Conservation (phyloP, 2,113 vertebrate species). For the Scatophagus argus region DNA sequence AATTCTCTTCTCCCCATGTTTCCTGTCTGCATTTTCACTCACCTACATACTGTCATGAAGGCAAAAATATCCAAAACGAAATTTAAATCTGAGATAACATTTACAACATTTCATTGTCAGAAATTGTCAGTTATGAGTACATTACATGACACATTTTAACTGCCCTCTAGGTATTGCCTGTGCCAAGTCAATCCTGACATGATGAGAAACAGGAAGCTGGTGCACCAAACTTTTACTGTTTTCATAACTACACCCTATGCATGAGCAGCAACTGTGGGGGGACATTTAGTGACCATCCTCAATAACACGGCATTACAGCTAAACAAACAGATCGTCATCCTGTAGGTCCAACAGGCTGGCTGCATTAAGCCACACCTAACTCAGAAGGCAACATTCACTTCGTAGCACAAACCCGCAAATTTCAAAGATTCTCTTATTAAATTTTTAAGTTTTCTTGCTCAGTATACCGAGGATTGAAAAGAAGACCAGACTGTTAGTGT, state of each 20-base stretch:
- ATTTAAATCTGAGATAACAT: no score
- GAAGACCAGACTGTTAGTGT: not conserved
- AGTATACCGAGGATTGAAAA: not conserved
- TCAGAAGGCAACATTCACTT: not conserved
- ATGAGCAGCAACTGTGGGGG: conserved; percentile 20
- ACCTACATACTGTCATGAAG: not conserved
- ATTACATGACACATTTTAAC: not conserved
- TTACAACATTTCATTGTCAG: no score
- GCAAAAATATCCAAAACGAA: not conserved
- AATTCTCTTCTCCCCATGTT: not conserved
- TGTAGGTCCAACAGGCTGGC: not conserved
- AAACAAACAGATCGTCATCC: conserved; percentile 25
- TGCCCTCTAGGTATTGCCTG: not conserved
- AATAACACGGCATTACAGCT: conserved; percentile 8
- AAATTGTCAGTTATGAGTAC: no score
- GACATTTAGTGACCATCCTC: conserved; percentile 7
- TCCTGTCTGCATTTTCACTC: not conserved
- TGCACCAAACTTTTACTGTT: conserved; percentile 22
- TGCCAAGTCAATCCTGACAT: conserved; percentile 15
- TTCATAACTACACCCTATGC: conserved; percentile 39
- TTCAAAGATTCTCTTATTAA: not conserved
- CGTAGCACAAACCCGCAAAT: not conserved
- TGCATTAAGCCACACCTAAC: not conserved
- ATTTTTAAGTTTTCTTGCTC: not conserved
- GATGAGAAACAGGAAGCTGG: conserved; percentile 65